Base-by-base conservation (phyloP, 2,888 invertebrate species). In the Anarsia innoxiella region DNA sequence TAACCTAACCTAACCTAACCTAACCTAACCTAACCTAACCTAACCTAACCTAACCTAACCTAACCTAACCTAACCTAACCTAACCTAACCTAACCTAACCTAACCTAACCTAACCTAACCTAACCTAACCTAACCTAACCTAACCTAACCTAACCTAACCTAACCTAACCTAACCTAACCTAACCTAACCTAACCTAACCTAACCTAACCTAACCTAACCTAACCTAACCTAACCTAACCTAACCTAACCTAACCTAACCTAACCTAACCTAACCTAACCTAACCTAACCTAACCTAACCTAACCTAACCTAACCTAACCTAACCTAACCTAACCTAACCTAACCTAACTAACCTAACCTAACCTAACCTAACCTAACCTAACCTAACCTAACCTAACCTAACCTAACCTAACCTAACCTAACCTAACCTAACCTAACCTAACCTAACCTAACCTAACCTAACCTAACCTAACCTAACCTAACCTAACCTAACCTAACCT, bases 361-460 rank as follows among this genome's bases (percentile, higher is more conserved):
- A 19, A 19, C 19, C 19, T 19, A 19, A 19, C 19, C 6, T 5
- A 19, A 19, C 19, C 19, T 19, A 19, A 19, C 19, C 6, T 5
- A 19, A 19, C 19, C 19, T 19, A 19, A 19, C 19, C 6, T 5
- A 19, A 19, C 19, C 19, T 19, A 19, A 19, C 19, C 6, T 5
- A 19, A 19, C 19, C 19, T 19, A 19, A 19, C 19, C 6, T 5
- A 19, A 19, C 19, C 19, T 19, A 19, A 19, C 19, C 6, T 5
- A 19, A 19, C 19, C 19, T 19, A 19, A 19, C 19, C 6, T 5
- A 19, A 19, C 19, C 19, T 19, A 19, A 19, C 3, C 19, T 37
- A 38, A 38, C 38, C 38, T 41, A 38, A 38, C 36, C 36, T 40
- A 43, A 40, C 40, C 40, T 32, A 36, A 36, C 36, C 41, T 42